A percentile compares a stretch with the other conserved stretches of the same genome.
Conservation (phyloP, 1,140 invertebrate genomes). For the Rhyacophila brunnea region DNA sequence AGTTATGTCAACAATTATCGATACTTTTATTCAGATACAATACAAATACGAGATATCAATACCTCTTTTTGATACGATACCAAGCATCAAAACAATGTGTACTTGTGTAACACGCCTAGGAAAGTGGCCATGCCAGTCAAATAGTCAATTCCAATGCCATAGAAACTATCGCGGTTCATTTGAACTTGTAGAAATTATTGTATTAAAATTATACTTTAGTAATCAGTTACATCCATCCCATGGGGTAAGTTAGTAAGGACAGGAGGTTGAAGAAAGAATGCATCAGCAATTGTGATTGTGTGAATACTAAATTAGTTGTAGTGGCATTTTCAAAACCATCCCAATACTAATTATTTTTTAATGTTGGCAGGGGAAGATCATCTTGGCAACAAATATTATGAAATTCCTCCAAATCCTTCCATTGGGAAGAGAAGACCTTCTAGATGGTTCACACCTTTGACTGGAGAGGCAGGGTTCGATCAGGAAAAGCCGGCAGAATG, state of each 20-base stretch:
- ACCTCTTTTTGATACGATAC: too few relatives aligned
- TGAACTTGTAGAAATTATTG: too few relatives aligned
- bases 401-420: slow-evolving; percentile 63
- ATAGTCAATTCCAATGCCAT: too few relatives aligned
- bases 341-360: slow-evolving; percentile 6
- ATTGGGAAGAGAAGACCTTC: slow-evolving; percentile 59
- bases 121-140: too few relatives aligned
- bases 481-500: slow-evolving; percentile 78
- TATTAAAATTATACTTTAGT: too few relatives aligned
- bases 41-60: too few relatives aligned
- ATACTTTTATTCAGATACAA: too few relatives aligned
- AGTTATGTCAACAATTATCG: too few relatives aligned
- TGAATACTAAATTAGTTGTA: background rate
- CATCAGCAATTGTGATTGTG: slow-evolving; percentile 14
- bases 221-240: background rate
- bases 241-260: background rate
- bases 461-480: slow-evolving; percentile 60
- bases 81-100: too few relatives aligned
- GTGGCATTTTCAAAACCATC: background rate
- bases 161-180: too few relatives aligned
- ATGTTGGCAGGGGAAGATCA: slow-evolving; percentile 64
- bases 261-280: background rate
- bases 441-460: slow-evolving; percentile 69
- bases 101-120: too few relatives aligned
- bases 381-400: slow-evolving; percentile 79